phyloP scores from a whole-genome alignment of 2,888 invertebrate genomes.

The Tenodera sinensis region DNA sequence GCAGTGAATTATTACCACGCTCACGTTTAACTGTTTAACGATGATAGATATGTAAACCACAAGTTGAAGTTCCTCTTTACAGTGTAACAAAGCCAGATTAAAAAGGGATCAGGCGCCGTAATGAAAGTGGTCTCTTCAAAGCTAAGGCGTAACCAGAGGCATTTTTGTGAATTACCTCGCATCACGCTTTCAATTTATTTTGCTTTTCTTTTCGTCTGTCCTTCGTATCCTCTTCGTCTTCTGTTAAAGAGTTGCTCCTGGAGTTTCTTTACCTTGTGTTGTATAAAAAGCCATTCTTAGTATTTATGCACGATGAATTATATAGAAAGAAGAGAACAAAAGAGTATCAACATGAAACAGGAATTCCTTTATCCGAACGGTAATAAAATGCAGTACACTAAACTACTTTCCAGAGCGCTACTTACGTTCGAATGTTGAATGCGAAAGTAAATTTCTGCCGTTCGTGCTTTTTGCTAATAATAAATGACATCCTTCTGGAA shows the following conservation, averaged over 20 bases:
- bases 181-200: neutral
- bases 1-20: neutral
- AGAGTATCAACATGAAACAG: too few species aligned
- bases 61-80: neutral
- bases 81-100: neutral
- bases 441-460: too few species aligned
- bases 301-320: neutral
- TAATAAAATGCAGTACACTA: too few species aligned
- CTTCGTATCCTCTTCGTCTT: neutral
- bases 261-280: neutral
- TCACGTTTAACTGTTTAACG: neutral
- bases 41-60: neutral
- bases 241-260: neutral
- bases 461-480: too few species aligned
- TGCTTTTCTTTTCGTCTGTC: neutral
- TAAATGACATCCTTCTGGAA: too few species aligned
- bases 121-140: neutral
- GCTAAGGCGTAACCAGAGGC: neutral
- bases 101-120: neutral
- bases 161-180: neutral
- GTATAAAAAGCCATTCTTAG: neutral
- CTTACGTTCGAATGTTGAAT: too few species aligned
- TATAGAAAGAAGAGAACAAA: neutral
- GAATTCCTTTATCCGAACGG: too few species aligned
- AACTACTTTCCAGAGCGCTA: too few species aligned